phyloP scores from a whole-genome alignment of 2,888 invertebrate species.

The Hartigia nigra region DNA sequence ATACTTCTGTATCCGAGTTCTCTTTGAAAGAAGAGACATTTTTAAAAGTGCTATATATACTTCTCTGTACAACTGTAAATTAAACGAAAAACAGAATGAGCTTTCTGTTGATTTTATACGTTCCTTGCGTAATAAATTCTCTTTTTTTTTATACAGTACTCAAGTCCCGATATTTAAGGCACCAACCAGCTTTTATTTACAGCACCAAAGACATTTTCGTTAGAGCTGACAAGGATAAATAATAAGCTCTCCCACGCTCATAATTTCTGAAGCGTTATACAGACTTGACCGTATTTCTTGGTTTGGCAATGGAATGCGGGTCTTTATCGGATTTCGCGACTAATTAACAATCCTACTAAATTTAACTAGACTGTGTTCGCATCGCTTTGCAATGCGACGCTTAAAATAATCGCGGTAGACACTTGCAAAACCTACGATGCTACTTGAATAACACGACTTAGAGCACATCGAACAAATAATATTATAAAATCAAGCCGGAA shows the following conservation, averaged over 20 bases:
- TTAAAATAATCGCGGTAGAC: no score
- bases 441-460: no score
- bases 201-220: background rate
- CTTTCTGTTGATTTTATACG: background rate
- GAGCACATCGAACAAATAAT: no score
- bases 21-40: no score
- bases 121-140: background rate
- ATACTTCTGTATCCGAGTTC: background rate
- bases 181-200: background rate
- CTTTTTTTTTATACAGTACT: background rate
- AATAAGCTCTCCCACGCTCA: background rate
- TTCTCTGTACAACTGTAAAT: no score
- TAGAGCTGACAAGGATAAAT: background rate
- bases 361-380: no score
- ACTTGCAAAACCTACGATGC: no score
- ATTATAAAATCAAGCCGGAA: no score
- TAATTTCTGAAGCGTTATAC: background rate
- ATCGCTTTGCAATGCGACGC: no score
- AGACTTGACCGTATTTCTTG: background rate
- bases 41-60: no score
- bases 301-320: background rate
- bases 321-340: no score
- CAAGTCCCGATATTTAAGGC: background rate
- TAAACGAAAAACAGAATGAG: background rate
- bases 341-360: no score